Base-by-base conservation (phyloP, 2,797 vertebrate genomes). In the Melanogrammus aeglefinus region DNA sequence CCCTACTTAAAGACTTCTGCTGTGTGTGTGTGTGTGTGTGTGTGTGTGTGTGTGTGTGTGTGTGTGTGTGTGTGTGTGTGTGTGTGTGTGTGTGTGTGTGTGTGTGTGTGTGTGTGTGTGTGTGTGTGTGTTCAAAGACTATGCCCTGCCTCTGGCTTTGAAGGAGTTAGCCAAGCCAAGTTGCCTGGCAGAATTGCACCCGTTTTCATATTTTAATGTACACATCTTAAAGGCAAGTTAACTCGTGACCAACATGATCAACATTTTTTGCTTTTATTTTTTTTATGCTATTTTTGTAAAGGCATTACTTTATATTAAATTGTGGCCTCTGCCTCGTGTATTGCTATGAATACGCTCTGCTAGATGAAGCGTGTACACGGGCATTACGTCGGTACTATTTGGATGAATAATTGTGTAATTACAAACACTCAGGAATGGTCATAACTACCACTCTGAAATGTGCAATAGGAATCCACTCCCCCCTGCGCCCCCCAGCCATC, bases 21-120 rank as follows among this genome's bases (percentile, higher is more conserved):
- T 57, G 51, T 57, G 51, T 57, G 51, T 6, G 73, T 73, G 47
- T 5, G 16, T 27, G 57, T 36, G 78, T 3, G 78, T 47, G 77
- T 18, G 73, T 73, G 74, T 80, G 74, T 77, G 73, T 73, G 74
- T 80, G 74, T 76, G 73, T 73, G 74, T 80, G 74, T 77, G 73
- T 73, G 74, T 80, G 74, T 77, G 47, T 27, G 57, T 27, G 47
- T 4, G 14, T 27, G 57, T 36, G 78, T 2, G 78, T 44, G 77
- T 18, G 51, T 51, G 47, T 18, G 13, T 51, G 47, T 4, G 47
- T 51, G 47, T 4, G 16, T 51, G 14, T 16, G 47, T 51, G 13
- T 16, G 14, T 16, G 47, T 16, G 47, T 27, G 57, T 27, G 78
- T 2, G 78, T 44, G 36, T 57, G 78, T 2, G 78, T 38, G 77